A percentile compares a stretch with the other conserved stretches of the same genome.
phyloP scores from a whole-genome alignment of 2,113 vertebrate species.

The Carassius auratus region DNA sequence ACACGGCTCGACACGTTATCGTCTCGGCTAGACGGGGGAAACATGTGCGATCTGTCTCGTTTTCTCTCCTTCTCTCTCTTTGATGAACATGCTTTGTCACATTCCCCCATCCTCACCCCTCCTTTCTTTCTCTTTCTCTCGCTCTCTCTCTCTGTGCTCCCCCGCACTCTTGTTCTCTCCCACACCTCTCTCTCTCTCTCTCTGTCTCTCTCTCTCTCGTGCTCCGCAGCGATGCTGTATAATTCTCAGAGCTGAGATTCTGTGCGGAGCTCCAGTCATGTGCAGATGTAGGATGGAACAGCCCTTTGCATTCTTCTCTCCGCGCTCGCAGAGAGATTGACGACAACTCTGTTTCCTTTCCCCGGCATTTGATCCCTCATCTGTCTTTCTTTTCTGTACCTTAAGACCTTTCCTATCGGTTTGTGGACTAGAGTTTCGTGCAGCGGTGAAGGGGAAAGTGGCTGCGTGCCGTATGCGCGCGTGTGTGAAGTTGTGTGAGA shows the following conservation, averaged over 20 bases:
- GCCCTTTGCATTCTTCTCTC: slow-evolving; percentile 70
- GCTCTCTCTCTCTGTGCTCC: slow-evolving; percentile 38
- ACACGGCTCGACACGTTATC: slow-evolving; percentile 33
- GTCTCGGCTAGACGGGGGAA: slow-evolving; percentile 16
- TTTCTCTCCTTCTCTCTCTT: slow-evolving; percentile 73
- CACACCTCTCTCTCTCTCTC: slow-evolving; percentile 46
- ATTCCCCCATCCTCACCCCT: slow-evolving; percentile 53
- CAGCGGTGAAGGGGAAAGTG: slow-evolving; percentile 13
- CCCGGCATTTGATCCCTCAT: no score
- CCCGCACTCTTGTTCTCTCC: slow-evolving; percentile 32
- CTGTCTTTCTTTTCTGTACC: no score
- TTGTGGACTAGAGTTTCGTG: slow-evolving; percentile 24
- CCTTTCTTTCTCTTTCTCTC: neutral
- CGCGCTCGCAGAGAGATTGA: slow-evolving; percentile 70
- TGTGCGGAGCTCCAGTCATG: slow-evolving; percentile 78
- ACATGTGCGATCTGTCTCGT: slow-evolving; percentile 60
- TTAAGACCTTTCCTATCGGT: neutral
- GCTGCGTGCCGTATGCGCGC: neutral
- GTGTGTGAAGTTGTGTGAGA: slow-evolving; percentile 5
- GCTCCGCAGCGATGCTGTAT: slow-evolving; percentile 54
- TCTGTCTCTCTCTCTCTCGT: slow-evolving; percentile 39
- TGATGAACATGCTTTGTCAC: slow-evolving; percentile 42
- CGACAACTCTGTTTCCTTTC: slow-evolving; percentile 56
- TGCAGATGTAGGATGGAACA: slow-evolving; percentile 77
- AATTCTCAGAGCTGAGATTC: slow-evolving; percentile 67